Conservation (phyloP, 1,140 invertebrate species). For the Kradibia gibbosae region DNA sequence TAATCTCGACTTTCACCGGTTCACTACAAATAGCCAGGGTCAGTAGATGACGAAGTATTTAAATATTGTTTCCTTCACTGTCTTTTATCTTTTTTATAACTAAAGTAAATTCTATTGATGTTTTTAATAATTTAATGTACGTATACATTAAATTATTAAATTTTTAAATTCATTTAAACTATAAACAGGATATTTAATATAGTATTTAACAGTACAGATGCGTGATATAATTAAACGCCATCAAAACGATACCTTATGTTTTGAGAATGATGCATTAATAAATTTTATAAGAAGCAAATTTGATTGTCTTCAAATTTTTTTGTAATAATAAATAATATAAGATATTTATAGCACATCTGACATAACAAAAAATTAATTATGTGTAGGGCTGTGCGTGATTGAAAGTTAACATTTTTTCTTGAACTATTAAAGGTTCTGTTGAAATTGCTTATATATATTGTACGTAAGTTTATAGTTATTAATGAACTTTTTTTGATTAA, state of each 20-base stretch:
- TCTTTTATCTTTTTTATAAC: no score
- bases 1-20: neutral
- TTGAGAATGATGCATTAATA: neutral
- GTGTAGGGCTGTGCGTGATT: constrained; percentile 6
- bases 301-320: neutral
- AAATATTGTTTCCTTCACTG: neutral
- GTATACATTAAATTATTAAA: no score
- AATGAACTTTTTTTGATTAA: no score
- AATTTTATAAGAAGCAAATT: neutral
- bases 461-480: no score
- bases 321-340: neutral
- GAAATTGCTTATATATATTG: neutral
- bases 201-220: no score
- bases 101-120: no score
- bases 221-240: no score
- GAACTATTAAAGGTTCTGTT: neutral
- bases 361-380: neutral
- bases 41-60: neutral
- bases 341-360: neutral
- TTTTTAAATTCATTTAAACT: no score
- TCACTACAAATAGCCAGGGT: neutral
- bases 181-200: no score
- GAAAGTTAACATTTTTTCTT: neutral
- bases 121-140: no score
- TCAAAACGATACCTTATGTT: no score